phyloP scores from a whole-genome alignment of 2,888 invertebrate species.

The Hyles lineata region DNA sequence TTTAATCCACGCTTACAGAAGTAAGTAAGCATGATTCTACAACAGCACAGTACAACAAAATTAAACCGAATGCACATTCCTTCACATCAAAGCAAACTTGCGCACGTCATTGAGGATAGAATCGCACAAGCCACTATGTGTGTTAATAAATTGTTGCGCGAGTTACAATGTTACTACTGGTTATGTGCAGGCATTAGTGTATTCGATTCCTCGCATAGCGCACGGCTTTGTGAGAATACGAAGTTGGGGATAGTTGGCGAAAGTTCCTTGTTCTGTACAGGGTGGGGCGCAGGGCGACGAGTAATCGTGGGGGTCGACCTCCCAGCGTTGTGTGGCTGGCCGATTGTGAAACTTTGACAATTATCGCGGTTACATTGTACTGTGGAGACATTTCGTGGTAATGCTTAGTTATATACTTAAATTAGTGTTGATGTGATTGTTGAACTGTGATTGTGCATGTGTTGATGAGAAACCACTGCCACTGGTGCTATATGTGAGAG shows the following conservation, averaged over 20 bases:
- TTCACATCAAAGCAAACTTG: not conserved
- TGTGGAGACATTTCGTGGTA: not conserved
- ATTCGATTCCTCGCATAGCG: constrained; percentile 36
- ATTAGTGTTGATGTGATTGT: not conserved
- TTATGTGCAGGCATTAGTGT: constrained; percentile 31
- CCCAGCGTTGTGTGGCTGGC: not conserved
- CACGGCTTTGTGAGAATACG: constrained; percentile 36
- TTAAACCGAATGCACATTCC: not conserved
- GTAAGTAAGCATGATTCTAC: not conserved
- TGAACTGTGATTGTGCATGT: too few relatives aligned
- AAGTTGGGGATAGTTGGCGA: constrained; percentile 37
- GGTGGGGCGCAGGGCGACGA: constrained; percentile 1
- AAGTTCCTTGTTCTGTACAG: constrained; percentile 24
- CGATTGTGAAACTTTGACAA: not conserved
- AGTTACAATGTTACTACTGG: constrained; percentile 28
- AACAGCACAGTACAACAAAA: not conserved
- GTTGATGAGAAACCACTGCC: too few relatives aligned
- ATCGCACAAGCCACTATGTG: not conserved
- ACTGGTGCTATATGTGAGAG: too few relatives aligned
- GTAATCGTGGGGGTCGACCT: not conserved
- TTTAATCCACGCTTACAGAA: too few relatives aligned
- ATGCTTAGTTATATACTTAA: not conserved
- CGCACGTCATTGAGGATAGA: not conserved
- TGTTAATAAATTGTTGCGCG: constrained; percentile 28
- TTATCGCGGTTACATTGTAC: not conserved